Evolutionary conservation across 1,140 invertebrate genomes (phyloP).

Genomic region (Ceratitis capitata): DNA sequence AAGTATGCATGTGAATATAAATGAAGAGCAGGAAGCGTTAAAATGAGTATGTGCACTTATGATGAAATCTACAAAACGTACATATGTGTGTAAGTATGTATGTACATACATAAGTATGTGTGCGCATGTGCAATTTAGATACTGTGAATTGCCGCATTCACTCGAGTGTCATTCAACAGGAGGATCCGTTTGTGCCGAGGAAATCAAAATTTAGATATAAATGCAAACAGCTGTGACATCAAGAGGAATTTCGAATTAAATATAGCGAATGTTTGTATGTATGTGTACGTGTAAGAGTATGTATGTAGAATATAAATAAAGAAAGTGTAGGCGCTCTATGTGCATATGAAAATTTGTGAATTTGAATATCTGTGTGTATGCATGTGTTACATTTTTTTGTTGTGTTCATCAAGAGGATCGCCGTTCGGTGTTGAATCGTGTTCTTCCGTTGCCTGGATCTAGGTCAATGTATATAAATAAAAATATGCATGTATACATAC

Average conservation of each 20-base stretch:
- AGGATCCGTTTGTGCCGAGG: conserved; percentile 14
- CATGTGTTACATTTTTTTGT: neutral
- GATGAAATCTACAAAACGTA: too few species aligned
- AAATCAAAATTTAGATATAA: neutral
- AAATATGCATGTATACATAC: neutral
- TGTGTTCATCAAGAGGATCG: neutral
- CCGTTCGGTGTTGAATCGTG: neutral
- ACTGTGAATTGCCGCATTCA: neutral
- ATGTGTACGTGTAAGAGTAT: neutral
- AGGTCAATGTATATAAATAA: conserved; percentile 18
- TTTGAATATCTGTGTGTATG: neutral
- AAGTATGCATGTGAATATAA: too few species aligned
- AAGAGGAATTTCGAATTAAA: conserved; percentile 31
- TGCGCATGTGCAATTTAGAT: neutral
- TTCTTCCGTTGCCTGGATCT: conserved; percentile 14
- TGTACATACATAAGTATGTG: neutral
- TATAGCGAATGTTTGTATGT: neutral
- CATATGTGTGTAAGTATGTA: neutral
- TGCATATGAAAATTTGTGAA: too few species aligned
- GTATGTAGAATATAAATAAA: too few species aligned
- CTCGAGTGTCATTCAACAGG: neutral
- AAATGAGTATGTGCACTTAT: conserved; percentile 3
- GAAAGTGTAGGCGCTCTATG: conserved; percentile 20
- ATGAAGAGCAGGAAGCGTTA: conserved; percentile 14
- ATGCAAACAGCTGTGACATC: neutral